Evolutionary conservation across 2,888 invertebrate species (phyloP).

Genomic region (Doris montereyensis): DNA sequence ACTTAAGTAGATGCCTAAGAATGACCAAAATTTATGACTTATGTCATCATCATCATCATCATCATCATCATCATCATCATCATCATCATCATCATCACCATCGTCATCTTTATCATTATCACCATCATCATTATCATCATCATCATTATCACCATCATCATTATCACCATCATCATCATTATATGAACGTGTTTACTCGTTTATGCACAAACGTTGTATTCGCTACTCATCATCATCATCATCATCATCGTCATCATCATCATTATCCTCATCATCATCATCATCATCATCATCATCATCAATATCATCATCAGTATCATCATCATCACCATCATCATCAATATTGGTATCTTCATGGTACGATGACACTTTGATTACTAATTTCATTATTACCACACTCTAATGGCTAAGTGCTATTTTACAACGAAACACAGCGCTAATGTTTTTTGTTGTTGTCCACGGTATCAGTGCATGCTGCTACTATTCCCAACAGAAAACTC

Average conservation of each 20-base stretch:
- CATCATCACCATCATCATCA: background rate
- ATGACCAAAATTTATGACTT: too few species aligned
- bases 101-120: too few species aligned
- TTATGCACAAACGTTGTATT: too few species aligned
- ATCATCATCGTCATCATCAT: slow-evolving; percentile 17
- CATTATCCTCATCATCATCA: background rate
- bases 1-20: too few species aligned
- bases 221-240: slow-evolving; percentile 15
- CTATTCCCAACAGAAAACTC: too few species aligned
- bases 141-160: too few species aligned
- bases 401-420: too few species aligned
- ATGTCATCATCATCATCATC: background rate
- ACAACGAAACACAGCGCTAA: too few species aligned
- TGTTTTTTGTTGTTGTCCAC: too few species aligned
- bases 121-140: background rate
- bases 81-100: background rate
- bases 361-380: background rate
- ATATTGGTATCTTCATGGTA: background rate
- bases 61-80: background rate
- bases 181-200: too few species aligned
- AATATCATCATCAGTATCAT: background rate
- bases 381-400: slow-evolving; percentile 60
- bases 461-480: too few species aligned
- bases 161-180: too few species aligned
- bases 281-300: background rate